Evolutionary conservation across 2,888 invertebrate genomes (phyloP).

Genomic region (Volucella inanis): DNA sequence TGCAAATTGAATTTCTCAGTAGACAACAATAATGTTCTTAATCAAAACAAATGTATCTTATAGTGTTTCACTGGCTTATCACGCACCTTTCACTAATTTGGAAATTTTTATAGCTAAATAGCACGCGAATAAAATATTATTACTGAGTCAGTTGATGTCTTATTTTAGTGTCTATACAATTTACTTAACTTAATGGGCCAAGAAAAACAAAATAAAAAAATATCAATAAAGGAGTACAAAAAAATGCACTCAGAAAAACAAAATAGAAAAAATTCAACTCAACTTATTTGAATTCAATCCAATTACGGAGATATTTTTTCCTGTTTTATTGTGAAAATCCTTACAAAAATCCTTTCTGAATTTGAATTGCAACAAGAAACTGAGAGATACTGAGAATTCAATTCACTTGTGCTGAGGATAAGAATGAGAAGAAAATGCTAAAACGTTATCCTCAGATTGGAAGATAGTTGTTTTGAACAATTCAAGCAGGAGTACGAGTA

Average conservation of each 20-base stretch:
- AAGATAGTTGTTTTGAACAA: slow-evolving; percentile 54
- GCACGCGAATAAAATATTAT: slow-evolving; percentile 68
- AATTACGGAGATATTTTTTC: slow-evolving; percentile 55
- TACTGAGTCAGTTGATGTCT: slow-evolving; percentile 49
- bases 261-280: slow-evolving; percentile 1
- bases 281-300: slow-evolving; percentile 60
- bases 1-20: slow-evolving; percentile 52
- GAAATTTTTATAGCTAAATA: slow-evolving; percentile 48
- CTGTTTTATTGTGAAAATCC: slow-evolving; percentile 38
- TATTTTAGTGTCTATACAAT: slow-evolving; percentile 49
- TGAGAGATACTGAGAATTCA: slow-evolving; percentile 19
- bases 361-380: slow-evolving; percentile 55
- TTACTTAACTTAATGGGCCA: slow-evolving; percentile 51
- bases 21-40: slow-evolving; percentile 50
- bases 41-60: slow-evolving; percentile 68
- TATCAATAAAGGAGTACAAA: neutral
- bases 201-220: slow-evolving; percentile 33
- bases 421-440: slow-evolving; percentile 39
- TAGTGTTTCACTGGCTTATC: slow-evolving; percentile 61
- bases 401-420: slow-evolving; percentile 37
- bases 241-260: neutral
- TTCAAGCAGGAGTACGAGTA: neutral
- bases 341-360: slow-evolving; percentile 40
- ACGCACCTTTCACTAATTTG: slow-evolving; percentile 44
- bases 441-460: slow-evolving; percentile 47